Evolutionary conservation across 2,888 invertebrate species (phyloP).

Genomic region (Parnassius mnemosyne): DNA sequence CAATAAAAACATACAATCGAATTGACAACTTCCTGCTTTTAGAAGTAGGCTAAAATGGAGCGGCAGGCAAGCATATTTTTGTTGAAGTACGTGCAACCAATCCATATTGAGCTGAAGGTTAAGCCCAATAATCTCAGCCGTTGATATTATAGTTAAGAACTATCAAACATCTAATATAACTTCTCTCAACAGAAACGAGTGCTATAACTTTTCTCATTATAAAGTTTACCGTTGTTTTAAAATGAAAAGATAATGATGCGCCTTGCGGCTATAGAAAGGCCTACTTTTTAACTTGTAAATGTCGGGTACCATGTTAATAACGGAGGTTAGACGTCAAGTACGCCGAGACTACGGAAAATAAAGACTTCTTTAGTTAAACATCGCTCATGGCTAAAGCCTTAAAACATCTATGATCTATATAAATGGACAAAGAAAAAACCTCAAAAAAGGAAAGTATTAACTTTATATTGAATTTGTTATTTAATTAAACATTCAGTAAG

Average conservation of each 20-base stretch:
- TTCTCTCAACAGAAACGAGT: conserved; percentile 14
- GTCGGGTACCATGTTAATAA: background rate
- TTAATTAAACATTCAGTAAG: no score
- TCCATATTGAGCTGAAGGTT: no score
- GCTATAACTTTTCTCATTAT: background rate
- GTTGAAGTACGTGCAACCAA: no score
- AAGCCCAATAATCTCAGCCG: no score
- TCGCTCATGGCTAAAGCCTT: background rate
- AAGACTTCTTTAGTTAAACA: background rate
- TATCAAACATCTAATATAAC: conserved; percentile 18
- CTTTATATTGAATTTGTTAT: no score
- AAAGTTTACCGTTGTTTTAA: conserved; percentile 12
- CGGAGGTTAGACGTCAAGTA: background rate
- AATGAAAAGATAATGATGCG: background rate
- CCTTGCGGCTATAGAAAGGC: background rate
- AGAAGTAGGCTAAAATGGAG: no score
- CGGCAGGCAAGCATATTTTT: no score
- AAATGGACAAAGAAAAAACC: no score
- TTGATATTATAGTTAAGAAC: conserved; percentile 1
- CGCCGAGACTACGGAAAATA: background rate
- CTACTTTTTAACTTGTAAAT: conserved; percentile 6
- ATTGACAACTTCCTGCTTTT: no score
- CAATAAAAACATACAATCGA: no score
- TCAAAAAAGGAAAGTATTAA: no score
- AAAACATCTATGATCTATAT: no score